Percentiles rank a stretch among this genome's conserved stretches.
These are phyloP conservation scores for Psophia crepitans DNA, from an alignment of 2,113 vertebrate species.

Conservation along the genomic window DNA sequence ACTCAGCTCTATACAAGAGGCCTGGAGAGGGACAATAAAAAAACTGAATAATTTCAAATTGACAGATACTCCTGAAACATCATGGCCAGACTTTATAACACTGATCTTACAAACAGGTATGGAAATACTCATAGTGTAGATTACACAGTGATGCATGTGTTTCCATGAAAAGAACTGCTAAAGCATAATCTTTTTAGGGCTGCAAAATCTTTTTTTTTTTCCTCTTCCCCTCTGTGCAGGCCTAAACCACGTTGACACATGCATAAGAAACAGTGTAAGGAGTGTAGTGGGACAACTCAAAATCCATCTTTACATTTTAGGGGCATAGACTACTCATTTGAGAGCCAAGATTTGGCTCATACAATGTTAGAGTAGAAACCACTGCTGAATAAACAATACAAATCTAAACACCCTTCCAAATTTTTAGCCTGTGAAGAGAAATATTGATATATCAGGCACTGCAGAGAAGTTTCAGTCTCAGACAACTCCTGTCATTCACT, in stretches of 20 bases:
- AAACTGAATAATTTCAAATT: not conserved
- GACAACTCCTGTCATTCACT: not conserved
- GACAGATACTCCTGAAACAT: not conserved
- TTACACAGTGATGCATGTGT: not conserved
- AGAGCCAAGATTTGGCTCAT: not conserved
- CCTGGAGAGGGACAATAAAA: not conserved
- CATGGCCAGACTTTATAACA: not conserved
- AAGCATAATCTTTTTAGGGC: not conserved
- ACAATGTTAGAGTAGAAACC: not conserved
- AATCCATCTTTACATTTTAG: not conserved
- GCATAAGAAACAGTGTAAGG: not conserved
- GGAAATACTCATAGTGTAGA: not conserved
- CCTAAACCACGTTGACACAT: not conserved
- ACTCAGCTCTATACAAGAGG: not conserved
- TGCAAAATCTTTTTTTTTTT: not conserved
- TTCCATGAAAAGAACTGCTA: not conserved
- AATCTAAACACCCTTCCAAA: not conserved
- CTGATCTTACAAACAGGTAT: not conserved
- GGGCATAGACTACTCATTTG: not conserved
- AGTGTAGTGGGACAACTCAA: not conserved
- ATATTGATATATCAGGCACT: not conserved
- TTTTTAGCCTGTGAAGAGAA: not conserved
- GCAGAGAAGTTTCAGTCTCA: not conserved
- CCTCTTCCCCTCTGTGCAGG: not conserved
- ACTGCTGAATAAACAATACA: not conserved